Percentiles rank a stretch among this genome's conserved stretches.
phyloP scores from a whole-genome alignment of 1,140 invertebrate species.

The Drosophila melanogaster region Release_6_plus_ISO1_MT NC_004354.4:450001-450500 shows the following conservation, averaged over 20 bases:
- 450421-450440: too few relatives aligned
- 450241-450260: conserved; percentile 84
- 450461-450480: background rate
- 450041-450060: conserved; percentile 27
- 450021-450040: background rate
- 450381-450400: background rate
- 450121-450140: conserved; percentile 67
- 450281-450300: conserved; percentile 73
- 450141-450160: conserved; percentile 7
- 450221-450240: conserved; percentile 84
- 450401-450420: too few relatives aligned
- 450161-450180: conserved; percentile 4
- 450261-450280: conserved; percentile 82
- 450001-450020: conserved; percentile 31
- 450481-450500: conserved; percentile 10
- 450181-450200: conserved; percentile 7
- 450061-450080: conserved; percentile 83
- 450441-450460: too few relatives aligned
- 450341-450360: too few relatives aligned
- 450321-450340: too few relatives aligned
- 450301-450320: conserved; percentile 12
- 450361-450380: background rate
- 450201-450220: conserved; percentile 41
- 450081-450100: conserved; percentile 82
- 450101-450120: conserved; percentile 77